Conservation (phyloP, 2,888 invertebrate species). For the Parnassius mnemosyne region DNA sequence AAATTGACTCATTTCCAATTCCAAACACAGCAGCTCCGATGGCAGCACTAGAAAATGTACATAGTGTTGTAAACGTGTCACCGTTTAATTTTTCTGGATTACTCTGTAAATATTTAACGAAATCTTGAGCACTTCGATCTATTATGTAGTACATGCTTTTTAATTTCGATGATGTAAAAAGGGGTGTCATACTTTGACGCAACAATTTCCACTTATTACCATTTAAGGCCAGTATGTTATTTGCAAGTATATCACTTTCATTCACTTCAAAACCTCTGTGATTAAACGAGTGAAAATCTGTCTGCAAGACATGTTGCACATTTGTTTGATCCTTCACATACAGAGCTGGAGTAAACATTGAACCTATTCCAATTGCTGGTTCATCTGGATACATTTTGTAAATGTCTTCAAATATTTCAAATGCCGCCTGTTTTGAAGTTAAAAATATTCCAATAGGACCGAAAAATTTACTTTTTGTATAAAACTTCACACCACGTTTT, state of each 20-base stretch:
- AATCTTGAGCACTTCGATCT: conserved; percentile 53
- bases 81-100: conserved; percentile 42
- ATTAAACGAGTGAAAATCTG: conserved; percentile 39
- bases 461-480: conserved; percentile 40
- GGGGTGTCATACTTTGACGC: conserved; percentile 46
- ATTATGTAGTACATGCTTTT: conserved; percentile 57
- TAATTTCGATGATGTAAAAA: conserved; percentile 51
- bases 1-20: conserved; percentile 49
- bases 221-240: conserved; percentile 37
- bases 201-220: conserved; percentile 43
- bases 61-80: conserved; percentile 38
- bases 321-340: conserved; percentile 38
- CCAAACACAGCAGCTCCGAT: conserved; percentile 62
- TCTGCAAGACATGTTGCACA: conserved; percentile 37
- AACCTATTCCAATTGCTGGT: conserved; percentile 50
- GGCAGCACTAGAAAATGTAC: conserved; percentile 48
- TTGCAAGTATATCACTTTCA: conserved; percentile 33
- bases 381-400: conserved; percentile 47
- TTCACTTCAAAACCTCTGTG: conserved; percentile 35
- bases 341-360: conserved; percentile 33
- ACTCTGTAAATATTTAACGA: conserved; percentile 41
- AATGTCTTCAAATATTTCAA: conserved; percentile 44
- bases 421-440: conserved; percentile 39
- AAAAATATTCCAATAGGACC: conserved; percentile 51
- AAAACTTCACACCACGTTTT: conserved; percentile 49